Percentiles rank a stretch among this genome's conserved stretches.
Evolutionary conservation across 2,113 vertebrate species (phyloP).

Genomic region (Rattus norvegicus): DNA sequence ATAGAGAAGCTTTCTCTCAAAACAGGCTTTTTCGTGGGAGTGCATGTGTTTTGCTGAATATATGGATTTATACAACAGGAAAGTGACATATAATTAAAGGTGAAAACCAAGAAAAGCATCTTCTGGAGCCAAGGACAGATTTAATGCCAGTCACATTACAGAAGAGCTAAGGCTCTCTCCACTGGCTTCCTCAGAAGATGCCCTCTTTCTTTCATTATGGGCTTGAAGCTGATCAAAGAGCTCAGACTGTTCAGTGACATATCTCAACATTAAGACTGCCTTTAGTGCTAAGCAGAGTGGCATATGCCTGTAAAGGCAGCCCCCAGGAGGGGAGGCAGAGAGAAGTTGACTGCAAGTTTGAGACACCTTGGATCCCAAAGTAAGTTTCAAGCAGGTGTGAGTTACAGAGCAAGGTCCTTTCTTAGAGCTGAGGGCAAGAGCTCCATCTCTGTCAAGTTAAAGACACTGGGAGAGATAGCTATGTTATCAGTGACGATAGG

Average conservation of each 20-base stretch:
- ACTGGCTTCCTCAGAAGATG: background rate
- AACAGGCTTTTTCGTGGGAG: conserved; percentile 25
- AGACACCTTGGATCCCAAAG: background rate
- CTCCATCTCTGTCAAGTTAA: background rate
- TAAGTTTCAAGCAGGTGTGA: background rate
- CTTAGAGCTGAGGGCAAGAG: background rate
- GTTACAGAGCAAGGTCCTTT: background rate
- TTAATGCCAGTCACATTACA: background rate
- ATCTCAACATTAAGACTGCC: background rate
- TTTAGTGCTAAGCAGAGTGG: background rate
- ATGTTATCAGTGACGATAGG: background rate
- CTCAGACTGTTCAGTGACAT: background rate
- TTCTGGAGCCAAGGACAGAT: background rate
- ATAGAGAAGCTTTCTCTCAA: conserved; percentile 21
- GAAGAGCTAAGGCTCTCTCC: background rate
- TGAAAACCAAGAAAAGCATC: background rate
- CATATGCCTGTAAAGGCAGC: background rate
- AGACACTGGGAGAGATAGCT: background rate
- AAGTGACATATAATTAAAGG: conserved; percentile 48
- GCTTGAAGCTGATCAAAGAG: conserved; percentile 7
- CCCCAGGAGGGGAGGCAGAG: background rate
- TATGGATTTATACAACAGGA: conserved; percentile 41
- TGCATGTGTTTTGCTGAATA: conserved; percentile 28
- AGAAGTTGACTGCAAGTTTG: background rate
- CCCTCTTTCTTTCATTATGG: background rate